Conservation (phyloP, 2,797 vertebrate genomes). For the Brotogeris chrysoptera region DNA sequence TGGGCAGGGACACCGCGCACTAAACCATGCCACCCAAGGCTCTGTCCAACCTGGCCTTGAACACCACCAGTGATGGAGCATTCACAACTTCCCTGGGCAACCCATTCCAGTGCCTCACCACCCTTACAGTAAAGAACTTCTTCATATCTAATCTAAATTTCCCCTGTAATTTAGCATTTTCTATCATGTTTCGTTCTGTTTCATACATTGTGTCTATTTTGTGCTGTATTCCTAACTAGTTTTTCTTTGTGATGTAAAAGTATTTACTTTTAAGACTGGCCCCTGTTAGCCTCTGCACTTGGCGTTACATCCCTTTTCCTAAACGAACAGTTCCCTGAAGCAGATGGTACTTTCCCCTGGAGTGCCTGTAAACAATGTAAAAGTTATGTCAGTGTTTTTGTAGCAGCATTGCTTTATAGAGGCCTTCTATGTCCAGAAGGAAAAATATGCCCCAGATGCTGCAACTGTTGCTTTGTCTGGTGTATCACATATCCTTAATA, state of each 20-base stretch:
- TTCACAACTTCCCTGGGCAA: neutral
- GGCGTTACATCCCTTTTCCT: neutral
- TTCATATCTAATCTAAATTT: neutral
- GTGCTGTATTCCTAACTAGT: neutral
- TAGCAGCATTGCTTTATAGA: neutral
- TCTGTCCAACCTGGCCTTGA: neutral
- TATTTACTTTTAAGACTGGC: neutral
- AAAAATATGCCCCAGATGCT: constrained; percentile 37
- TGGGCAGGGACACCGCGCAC: neutral
- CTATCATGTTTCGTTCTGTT: neutral
- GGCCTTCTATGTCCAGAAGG: constrained; percentile 29
- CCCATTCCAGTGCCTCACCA: neutral
- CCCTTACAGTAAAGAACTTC: neutral
- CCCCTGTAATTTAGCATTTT: neutral
- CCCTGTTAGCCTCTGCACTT: neutral
- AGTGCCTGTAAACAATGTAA: neutral
- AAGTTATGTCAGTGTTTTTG: constrained; percentile 4
- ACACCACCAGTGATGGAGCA: neutral
- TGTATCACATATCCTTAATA: constrained; percentile 22
- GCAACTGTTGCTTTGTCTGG: neutral
- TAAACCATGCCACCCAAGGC: neutral
- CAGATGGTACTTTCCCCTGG: neutral
- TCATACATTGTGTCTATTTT: neutral
- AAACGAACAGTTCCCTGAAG: neutral
- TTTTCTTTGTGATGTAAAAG: neutral